A percentile compares a stretch with the other conserved stretches of the same genome.
Conservation (phyloP, 2,113 vertebrate species). For the Ammospiza caudacuta region DNA sequence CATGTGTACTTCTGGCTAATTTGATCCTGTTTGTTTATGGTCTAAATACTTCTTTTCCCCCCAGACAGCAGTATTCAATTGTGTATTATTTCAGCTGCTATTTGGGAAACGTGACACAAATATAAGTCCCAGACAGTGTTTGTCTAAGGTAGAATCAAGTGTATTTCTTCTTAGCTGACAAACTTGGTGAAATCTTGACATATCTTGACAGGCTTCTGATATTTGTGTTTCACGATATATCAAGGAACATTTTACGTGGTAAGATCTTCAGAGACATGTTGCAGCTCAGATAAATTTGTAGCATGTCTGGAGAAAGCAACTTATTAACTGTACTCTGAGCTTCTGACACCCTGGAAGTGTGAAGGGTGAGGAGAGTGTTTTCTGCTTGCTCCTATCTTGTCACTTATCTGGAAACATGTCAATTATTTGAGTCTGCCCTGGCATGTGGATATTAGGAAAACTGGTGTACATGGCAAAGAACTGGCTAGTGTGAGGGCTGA, state of each 20-base stretch:
- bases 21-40: background rate
- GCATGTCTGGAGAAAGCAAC: background rate
- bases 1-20: background rate
- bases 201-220: background rate
- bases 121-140: background rate
- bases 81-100: background rate
- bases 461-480: background rate
- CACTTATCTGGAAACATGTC: background rate
- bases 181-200: background rate
- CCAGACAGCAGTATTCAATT: background rate
- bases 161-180: background rate
- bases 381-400: background rate
- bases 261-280: background rate
- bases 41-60: background rate
- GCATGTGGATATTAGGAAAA: background rate
- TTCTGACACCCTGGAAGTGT: background rate
- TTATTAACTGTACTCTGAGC: background rate
- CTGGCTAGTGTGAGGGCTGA: background rate
- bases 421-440: background rate
- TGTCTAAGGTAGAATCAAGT: background rate
- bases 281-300: background rate
- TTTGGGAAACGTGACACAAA: background rate
- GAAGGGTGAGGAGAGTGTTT: background rate
- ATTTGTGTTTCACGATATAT: background rate
- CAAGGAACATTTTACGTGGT: background rate